Evolutionary conservation across 1,140 invertebrate genomes (phyloP).

Genomic region (Rhopalosiphum maidis): DNA sequence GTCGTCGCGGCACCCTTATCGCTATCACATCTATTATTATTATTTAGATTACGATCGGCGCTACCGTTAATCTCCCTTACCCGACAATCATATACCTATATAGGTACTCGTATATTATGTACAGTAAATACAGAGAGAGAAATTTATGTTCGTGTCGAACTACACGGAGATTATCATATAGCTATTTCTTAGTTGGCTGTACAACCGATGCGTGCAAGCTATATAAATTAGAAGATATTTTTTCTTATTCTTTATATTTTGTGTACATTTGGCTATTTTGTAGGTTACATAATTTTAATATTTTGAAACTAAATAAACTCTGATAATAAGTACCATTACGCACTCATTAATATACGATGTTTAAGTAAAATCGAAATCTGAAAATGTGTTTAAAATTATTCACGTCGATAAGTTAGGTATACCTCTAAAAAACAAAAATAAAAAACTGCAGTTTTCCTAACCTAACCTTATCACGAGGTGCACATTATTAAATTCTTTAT

Average conservation of each 20-base stretch:
- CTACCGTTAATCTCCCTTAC: neutral
- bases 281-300: neutral
- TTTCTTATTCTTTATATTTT: too few relatives aligned
- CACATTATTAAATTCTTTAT: neutral
- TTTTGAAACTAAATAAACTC: too few relatives aligned
- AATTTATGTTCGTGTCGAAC: neutral
- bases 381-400: neutral
- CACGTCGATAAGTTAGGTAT: neutral
- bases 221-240: neutral
- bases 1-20: neutral
- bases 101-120: too few relatives aligned
- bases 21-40: neutral
- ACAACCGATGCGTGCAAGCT: neutral
- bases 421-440: neutral
- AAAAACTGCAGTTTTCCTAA: neutral
- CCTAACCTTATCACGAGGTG: neutral
- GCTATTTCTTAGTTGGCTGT: neutral
- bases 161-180: neutral
- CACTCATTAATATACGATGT: neutral
- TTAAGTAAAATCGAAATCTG: neutral
- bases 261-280: neutral
- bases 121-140: neutral
- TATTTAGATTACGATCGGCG: neutral
- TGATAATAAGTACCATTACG: neutral
- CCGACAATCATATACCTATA: neutral